These are phyloP conservation scores for Diadumene lineata DNA, from an alignment of 92 coral and sea anemone species.

Conservation along the genomic window DNA sequence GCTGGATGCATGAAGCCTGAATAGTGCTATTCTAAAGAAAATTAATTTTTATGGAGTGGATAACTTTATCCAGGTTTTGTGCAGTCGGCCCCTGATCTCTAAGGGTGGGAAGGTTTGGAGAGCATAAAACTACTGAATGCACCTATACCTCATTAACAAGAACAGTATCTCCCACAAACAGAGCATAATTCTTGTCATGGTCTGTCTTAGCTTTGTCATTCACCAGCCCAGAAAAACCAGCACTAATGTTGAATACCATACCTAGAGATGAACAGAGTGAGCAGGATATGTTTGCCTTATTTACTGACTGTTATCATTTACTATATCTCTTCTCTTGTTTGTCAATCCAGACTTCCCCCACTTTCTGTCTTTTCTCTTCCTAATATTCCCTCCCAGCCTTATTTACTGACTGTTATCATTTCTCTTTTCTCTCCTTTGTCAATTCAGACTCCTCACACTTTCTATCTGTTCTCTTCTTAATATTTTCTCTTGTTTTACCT, in stretches of 20 bases:
- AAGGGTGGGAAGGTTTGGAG: too few relatives aligned
- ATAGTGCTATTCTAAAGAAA: too few relatives aligned
- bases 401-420: not conserved
- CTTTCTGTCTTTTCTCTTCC: not conserved
- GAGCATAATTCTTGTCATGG: slow-evolving; percentile 74
- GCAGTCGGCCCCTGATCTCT: too few relatives aligned
- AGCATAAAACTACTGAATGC: too few relatives aligned
- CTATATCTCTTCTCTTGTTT: not conserved
- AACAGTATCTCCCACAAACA: slow-evolving; percentile 95
- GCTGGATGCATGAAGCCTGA: too few relatives aligned
- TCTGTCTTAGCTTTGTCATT: slow-evolving; percentile 65
- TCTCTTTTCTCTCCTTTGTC: not conserved
- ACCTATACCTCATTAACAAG: slow-evolving; percentile 91
- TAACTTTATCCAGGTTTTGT: too few relatives aligned
- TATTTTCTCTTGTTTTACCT: not conserved
- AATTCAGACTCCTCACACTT: not conserved
- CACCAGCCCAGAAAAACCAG: slow-evolving; percentile 91
- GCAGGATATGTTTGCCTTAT: too few relatives aligned
- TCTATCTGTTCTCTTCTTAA: not conserved
- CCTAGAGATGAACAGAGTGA: slow-evolving; percentile 43
- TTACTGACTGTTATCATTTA: not conserved
- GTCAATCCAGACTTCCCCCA: not conserved
- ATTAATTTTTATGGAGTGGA: too few relatives aligned
- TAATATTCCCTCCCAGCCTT: not conserved
- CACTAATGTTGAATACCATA: slow-evolving; percentile 95